Evolutionary conservation across 2,797 vertebrate genomes (phyloP).

Genomic region (Argya squamiceps): DNA sequence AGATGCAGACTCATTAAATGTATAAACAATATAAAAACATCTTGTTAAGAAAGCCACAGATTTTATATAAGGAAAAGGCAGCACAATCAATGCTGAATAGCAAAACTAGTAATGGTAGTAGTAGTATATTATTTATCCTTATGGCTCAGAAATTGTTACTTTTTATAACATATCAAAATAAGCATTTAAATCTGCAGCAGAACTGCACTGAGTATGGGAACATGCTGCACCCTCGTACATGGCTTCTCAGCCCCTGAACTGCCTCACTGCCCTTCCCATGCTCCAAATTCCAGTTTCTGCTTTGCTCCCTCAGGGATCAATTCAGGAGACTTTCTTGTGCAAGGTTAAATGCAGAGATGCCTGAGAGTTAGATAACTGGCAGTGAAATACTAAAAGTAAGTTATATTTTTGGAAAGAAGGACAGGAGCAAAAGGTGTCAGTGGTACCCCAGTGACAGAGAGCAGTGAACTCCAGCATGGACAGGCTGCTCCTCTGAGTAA

Average conservation of each 20-base stretch:
- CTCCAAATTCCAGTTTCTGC: background rate
- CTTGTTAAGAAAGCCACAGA: background rate
- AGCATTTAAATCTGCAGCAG: background rate
- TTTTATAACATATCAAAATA: background rate
- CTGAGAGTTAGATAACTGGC: background rate
- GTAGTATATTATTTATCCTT: background rate
- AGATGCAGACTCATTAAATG: background rate
- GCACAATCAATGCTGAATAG: background rate
- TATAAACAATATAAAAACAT: background rate
- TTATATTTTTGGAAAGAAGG: background rate
- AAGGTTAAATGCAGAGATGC: background rate
- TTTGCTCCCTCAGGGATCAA: background rate
- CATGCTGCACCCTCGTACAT: rapidly evolving
- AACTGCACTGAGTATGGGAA: background rate
- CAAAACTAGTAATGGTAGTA: background rate
- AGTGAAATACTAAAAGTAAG: background rate
- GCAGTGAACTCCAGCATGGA: background rate
- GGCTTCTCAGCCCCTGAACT: background rate
- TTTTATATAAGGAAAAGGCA: background rate
- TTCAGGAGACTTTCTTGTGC: background rate
- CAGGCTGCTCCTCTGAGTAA: background rate
- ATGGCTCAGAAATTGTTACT: background rate
- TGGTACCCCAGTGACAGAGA: background rate
- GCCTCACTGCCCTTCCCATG: background rate
- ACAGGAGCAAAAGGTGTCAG: background rate